phyloP scores from a whole-genome alignment of 2,888 invertebrate genomes.

The Philhelius pedissequus region DNA sequence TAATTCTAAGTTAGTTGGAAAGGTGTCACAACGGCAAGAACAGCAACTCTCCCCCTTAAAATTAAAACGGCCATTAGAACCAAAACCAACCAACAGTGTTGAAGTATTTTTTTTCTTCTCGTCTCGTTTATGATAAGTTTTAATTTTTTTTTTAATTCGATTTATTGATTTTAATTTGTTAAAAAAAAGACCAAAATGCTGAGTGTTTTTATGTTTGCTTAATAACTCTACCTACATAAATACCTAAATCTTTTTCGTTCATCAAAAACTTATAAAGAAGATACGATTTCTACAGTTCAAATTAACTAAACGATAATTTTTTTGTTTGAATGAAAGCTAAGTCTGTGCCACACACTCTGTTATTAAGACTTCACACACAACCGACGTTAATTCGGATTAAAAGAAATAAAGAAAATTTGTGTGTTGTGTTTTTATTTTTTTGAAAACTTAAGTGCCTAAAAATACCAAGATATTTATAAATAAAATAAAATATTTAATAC shows the following conservation, averaged over 20 bases:
- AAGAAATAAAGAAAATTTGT: background rate
- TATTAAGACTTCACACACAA: constrained; percentile 18
- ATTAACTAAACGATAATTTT: constrained; percentile 18
- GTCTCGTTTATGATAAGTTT: constrained; percentile 25
- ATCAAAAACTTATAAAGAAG: constrained; percentile 19
- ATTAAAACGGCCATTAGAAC: constrained; percentile 55
- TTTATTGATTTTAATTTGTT: background rate
- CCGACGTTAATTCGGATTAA: constrained; percentile 30
- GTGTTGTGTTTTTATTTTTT: constrained; percentile 49
- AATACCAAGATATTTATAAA: constrained; percentile 45
- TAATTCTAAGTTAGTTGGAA: constrained; percentile 68
- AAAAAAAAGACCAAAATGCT: background rate
- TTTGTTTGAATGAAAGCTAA: constrained; percentile 1
- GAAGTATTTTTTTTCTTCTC: background rate
- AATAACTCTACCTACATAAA: background rate
- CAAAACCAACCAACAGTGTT: background rate
- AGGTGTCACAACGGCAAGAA: constrained; percentile 68
- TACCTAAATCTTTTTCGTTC: too few species aligned
- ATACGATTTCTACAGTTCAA: constrained; percentile 44
- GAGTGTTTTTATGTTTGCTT: background rate
- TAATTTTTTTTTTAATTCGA: background rate
- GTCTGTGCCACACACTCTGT: constrained; percentile 33
- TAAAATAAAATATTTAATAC: background rate
- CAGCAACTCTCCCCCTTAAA: constrained; percentile 42
- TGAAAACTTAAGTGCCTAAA: constrained; percentile 64